These are phyloP conservation scores for Phymastichus coffea DNA, from an alignment of 1,140 invertebrate genomes.

Conservation along the genomic window DNA sequence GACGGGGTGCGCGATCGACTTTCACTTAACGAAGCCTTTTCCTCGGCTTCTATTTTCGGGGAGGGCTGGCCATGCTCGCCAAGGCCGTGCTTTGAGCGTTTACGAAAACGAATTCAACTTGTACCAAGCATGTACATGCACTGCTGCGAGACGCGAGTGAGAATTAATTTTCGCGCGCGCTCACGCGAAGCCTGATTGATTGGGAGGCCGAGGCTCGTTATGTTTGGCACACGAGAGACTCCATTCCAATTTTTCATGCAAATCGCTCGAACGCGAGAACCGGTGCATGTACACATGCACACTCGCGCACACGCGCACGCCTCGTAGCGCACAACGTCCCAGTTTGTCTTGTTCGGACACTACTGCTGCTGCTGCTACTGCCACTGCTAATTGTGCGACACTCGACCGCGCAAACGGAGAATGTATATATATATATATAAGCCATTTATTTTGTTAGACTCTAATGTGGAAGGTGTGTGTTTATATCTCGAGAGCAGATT, in stretches of 20 bases:
- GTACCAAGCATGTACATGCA: not conserved
- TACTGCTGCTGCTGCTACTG: not conserved
- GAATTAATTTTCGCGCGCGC: conserved; percentile 15
- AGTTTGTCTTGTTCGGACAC: no score
- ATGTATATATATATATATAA: no score
- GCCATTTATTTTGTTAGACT: no score
- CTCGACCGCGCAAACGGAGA: not conserved
- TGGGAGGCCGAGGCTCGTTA: not conserved
- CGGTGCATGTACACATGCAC: no score
- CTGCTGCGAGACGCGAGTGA: not conserved
- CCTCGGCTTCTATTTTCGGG: not conserved
- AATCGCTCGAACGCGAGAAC: no score
- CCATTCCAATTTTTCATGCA: conserved; percentile 25
- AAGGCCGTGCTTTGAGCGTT: not conserved
- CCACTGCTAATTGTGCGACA: conserved; percentile 18
- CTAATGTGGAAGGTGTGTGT: no score
- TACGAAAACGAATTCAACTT: not conserved
- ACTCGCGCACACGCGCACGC: no score
- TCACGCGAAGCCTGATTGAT: conserved; percentile 18
- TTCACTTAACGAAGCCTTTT: not conserved
- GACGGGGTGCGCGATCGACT: not conserved
- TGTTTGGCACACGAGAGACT: not conserved
- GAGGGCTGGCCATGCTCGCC: no score
- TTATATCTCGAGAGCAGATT: no score
- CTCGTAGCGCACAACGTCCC: no score